Percentiles rank a stretch among this genome's conserved stretches.
These are phyloP conservation scores for Anastatus disparis DNA, from an alignment of 1,140 invertebrate genomes.

Conservation along the genomic window DNA sequence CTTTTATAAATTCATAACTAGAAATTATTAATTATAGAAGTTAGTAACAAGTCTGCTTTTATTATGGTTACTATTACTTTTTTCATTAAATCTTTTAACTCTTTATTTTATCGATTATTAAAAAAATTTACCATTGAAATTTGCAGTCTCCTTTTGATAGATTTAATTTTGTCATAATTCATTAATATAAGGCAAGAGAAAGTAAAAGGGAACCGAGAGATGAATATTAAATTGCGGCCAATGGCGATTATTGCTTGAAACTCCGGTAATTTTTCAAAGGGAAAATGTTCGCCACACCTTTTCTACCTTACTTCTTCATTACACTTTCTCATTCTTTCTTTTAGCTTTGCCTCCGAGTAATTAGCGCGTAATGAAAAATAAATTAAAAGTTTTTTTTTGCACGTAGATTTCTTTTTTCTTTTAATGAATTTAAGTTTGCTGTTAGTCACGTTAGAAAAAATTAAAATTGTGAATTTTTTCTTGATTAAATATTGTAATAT, in stretches of 20 bases:
- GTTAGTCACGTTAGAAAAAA: too few species aligned
- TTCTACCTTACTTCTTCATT: background rate
- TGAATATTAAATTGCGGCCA: conserved; percentile 1
- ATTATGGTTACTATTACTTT: too few species aligned
- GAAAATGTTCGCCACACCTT: too few species aligned
- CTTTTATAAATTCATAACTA: too few species aligned
- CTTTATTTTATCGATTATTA: background rate
- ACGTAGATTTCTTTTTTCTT: too few species aligned
- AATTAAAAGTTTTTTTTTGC: background rate
- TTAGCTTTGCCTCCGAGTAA: background rate
- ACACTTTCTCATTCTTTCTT: background rate
- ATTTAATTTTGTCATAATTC: conserved; percentile 6
- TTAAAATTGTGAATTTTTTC: too few species aligned
- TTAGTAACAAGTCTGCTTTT: background rate
- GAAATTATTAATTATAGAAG: background rate
- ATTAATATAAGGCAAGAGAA: too few species aligned
- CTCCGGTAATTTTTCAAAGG: background rate
- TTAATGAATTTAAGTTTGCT: too few species aligned
- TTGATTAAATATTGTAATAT: too few species aligned
- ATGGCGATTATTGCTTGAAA: background rate
- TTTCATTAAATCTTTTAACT: too few species aligned
- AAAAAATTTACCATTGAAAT: background rate
- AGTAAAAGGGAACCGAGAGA: background rate
- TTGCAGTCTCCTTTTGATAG: conserved; percentile 1
- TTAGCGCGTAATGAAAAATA: background rate